phyloP scores from a whole-genome alignment of 2,888 invertebrate species.

The Plagiodera versicolora region DNA sequence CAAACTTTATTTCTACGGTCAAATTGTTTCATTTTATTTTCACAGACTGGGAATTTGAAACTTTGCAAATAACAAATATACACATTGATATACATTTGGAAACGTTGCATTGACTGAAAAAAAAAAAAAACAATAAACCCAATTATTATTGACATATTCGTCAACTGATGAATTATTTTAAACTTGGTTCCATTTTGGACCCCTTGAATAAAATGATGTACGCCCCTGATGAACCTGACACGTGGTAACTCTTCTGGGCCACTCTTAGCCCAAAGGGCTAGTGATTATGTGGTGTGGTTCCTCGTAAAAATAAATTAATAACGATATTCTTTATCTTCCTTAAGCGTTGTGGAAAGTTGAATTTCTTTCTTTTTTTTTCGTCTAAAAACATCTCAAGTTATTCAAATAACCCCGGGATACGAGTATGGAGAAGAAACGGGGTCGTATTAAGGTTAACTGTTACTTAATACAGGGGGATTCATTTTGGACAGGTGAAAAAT shows the following conservation, averaged over 20 bases:
- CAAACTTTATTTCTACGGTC: too few relatives aligned
- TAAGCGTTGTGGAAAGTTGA: not conserved
- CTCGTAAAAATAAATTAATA: conserved; percentile 9
- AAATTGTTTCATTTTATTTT: too few relatives aligned
- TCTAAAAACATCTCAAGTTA: not conserved
- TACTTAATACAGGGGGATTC: not conserved
- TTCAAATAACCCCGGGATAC: not conserved
- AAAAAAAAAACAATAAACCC: too few relatives aligned
- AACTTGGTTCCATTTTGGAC: too few relatives aligned
- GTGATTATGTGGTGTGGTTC: conserved; percentile 10
- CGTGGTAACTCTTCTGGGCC: not conserved
- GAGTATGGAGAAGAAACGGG: not conserved
- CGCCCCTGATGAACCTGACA: not conserved
- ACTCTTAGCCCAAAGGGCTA: not conserved
- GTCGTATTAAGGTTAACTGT: not conserved
- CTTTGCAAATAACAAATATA: too few relatives aligned
- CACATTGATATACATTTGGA: too few relatives aligned
- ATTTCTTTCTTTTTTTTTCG: not conserved
- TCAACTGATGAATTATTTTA: too few relatives aligned
- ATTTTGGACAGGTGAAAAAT: not conserved
- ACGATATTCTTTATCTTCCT: conserved; percentile 2
- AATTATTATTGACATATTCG: too few relatives aligned
- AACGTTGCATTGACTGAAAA: too few relatives aligned
- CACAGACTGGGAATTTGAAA: too few relatives aligned
- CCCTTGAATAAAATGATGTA: not conserved